phyloP scores from a whole-genome alignment of 1,140 invertebrate species.

The silkworm (Bombyx mori) region ASM3026992v2 NC_085119.1:13264001-13264500 shows the following conservation, averaged over 20 bases:
- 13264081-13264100: background rate
- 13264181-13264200: too few relatives aligned
- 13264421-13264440: constrained; percentile 69
- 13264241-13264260: too few relatives aligned
- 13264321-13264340: background rate
- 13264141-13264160: too few relatives aligned
- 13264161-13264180: too few relatives aligned
- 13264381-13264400: constrained; percentile 44
- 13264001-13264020: too few relatives aligned
- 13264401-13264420: constrained; percentile 64
- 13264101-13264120: constrained; percentile 6
- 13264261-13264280: too few relatives aligned
- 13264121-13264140: too few relatives aligned
- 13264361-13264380: constrained; percentile 55
- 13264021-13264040: background rate
- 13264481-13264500: constrained; percentile 70
- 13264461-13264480: constrained; percentile 70
- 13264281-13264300: too few relatives aligned
- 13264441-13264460: constrained; percentile 67
- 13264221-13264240: too few relatives aligned
- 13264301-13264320: too few relatives aligned
- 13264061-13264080: background rate
- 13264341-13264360: constrained; percentile 46
- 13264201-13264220: too few relatives aligned
- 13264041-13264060: background rate